These are phyloP conservation scores for Schizaphis graminum DNA, from an alignment of 2,888 invertebrate genomes.

Conservation along the genomic window DNA sequence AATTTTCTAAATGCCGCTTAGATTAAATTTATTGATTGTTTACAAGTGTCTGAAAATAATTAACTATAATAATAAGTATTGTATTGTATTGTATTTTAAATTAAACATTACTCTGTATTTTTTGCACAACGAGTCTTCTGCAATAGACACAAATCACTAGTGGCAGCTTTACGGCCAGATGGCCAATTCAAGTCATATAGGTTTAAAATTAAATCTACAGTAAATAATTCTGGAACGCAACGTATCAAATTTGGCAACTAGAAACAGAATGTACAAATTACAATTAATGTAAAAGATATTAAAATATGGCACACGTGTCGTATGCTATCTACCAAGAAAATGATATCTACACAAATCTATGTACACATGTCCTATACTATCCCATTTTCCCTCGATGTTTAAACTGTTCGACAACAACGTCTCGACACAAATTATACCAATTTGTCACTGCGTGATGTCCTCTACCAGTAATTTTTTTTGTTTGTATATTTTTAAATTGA, in stretches of 20 bases:
- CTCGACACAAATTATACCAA: too few species aligned
- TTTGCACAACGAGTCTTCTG: constrained; percentile 76
- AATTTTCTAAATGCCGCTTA: background rate
- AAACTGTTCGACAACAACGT: too few species aligned
- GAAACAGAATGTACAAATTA: constrained; percentile 48
- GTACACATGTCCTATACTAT: too few species aligned
- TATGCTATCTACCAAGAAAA: too few species aligned
- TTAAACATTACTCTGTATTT: constrained; percentile 43
- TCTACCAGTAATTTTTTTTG: too few species aligned
- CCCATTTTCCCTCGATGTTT: too few species aligned
- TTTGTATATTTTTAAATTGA: too few species aligned
- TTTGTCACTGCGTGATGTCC: too few species aligned
- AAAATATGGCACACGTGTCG: too few species aligned
- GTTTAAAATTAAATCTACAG: constrained; percentile 80
- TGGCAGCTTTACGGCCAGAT: constrained; percentile 86
- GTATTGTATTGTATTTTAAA: background rate
- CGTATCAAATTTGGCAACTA: constrained; percentile 83
- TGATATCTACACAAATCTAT: too few species aligned
- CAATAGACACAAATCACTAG: constrained; percentile 88
- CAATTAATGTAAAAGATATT: background rate
- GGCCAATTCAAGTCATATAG: constrained; percentile 84
- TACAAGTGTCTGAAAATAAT: constrained; percentile 17
- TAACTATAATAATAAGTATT: background rate
- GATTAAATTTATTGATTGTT: background rate
- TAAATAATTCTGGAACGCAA: constrained; percentile 83